Evolutionary conservation across 2,113 vertebrate species (phyloP).

Genomic region (Mobula birostris): DNA sequence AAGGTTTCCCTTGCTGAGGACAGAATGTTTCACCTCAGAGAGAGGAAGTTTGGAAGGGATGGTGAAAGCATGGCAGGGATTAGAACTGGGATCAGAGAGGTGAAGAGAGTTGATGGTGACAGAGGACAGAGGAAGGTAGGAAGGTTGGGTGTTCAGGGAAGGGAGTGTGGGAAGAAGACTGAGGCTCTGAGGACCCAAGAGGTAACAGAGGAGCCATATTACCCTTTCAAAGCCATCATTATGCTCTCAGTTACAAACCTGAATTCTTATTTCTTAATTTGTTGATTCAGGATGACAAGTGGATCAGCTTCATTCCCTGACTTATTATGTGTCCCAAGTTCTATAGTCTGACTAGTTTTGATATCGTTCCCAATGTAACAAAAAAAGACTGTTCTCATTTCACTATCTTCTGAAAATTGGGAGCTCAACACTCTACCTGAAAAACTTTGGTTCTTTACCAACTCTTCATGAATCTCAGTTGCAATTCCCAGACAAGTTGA

Average conservation of each 20-base stretch:
- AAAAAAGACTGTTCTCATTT: background rate
- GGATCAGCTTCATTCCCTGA: background rate
- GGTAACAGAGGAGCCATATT: too few relatives aligned
- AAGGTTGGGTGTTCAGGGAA: too few relatives aligned
- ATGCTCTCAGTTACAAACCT: background rate
- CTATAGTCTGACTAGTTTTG: background rate
- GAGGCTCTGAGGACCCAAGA: too few relatives aligned
- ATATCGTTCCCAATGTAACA: background rate
- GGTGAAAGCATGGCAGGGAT: too few relatives aligned
- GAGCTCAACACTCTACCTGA: background rate
- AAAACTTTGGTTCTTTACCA: background rate
- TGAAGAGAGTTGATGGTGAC: too few relatives aligned
- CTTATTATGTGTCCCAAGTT: background rate
- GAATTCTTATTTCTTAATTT: background rate
- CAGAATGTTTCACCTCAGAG: too few relatives aligned
- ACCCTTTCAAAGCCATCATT: background rate
- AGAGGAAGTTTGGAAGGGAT: too few relatives aligned
- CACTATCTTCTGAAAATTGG: background rate
- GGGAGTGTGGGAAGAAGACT: too few relatives aligned
- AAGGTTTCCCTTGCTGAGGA: too few relatives aligned
- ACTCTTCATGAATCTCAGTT: background rate
- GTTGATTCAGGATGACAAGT: background rate
- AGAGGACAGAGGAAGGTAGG: too few relatives aligned
- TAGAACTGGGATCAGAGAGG: too few relatives aligned
- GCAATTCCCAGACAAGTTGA: background rate